Evolutionary conservation across 2,888 invertebrate species (phyloP).

Genomic region (Eupeodes luniger): DNA sequence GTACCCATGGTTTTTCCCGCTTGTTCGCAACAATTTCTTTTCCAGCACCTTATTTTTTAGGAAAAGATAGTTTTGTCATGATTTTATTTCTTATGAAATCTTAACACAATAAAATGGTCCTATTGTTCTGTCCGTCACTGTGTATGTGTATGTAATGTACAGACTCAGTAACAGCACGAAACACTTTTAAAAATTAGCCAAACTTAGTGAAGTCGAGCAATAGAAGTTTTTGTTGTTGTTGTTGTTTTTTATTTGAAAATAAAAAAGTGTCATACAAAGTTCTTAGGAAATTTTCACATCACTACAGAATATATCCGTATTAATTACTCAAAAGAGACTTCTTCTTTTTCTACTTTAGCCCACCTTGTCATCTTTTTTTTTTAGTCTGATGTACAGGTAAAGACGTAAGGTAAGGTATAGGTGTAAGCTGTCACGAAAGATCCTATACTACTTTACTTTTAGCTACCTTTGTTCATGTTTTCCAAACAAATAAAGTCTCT

Average conservation of each 20-base stretch:
- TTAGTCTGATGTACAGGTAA: neutral
- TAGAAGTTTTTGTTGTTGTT: neutral
- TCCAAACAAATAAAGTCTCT: conserved; percentile 4
- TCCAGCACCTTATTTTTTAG: no score
- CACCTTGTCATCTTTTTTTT: neutral
- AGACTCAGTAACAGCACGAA: neutral
- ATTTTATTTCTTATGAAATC: no score
- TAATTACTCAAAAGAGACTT: conserved; percentile 14
- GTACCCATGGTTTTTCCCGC: no score
- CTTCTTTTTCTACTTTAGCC: neutral
- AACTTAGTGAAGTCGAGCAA: conserved; percentile 2
- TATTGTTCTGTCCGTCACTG: no score
- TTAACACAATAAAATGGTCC: no score
- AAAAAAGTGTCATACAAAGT: neutral
- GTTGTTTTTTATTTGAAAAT: neutral
- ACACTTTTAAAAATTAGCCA: conserved; percentile 22
- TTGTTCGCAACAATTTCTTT: no score
- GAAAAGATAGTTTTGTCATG: no score
- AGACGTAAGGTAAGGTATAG: neutral
- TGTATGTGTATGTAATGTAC: no score
- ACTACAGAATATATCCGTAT: neutral
- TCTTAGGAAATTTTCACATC: conserved; percentile 25
- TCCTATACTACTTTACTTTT: neutral
- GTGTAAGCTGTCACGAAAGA: conserved; percentile 3
- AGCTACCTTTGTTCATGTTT: neutral